These are phyloP conservation scores for Clostera curtula DNA, from an alignment of 2,888 invertebrate species.

Conservation along the genomic window DNA sequence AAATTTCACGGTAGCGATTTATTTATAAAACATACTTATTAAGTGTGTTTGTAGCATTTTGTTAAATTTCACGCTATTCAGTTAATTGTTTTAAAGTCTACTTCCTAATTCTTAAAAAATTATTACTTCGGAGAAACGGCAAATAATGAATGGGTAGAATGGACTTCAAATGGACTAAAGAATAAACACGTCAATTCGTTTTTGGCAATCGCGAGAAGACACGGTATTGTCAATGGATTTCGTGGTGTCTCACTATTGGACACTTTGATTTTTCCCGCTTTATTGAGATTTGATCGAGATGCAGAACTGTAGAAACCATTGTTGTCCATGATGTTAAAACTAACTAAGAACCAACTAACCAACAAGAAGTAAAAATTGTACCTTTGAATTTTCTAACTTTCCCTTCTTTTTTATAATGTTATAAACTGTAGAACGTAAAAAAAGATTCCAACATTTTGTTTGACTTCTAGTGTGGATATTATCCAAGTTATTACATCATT, in stretches of 20 bases:
- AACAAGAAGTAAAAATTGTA: too few relatives aligned
- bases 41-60: conserved; percentile 48
- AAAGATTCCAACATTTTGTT: neutral
- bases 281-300: neutral
- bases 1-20: conserved; percentile 34
- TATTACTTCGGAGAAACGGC: conserved; percentile 24
- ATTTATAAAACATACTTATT: conserved; percentile 57
- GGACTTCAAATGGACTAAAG: too few relatives aligned
- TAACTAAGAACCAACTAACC: too few relatives aligned
- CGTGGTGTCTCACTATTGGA: conserved; percentile 58
- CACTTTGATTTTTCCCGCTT: conserved; percentile 31
- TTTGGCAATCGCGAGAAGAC: conserved; percentile 20
- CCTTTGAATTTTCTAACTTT: too few relatives aligned
- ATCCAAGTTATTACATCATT: too few relatives aligned
- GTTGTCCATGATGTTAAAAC: neutral
- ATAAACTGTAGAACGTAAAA: neutral
- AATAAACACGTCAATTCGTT: conserved; percentile 60
- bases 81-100: conserved; percentile 22
- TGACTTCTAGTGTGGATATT: too few relatives aligned
- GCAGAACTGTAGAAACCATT: conserved; percentile 5
- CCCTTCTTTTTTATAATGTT: too few relatives aligned
- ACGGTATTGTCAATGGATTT: conserved; percentile 60
- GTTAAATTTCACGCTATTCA: conserved; percentile 30
- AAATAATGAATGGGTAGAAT: conserved; percentile 12
- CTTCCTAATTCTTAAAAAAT: too few relatives aligned